These are phyloP conservation scores for Machimus atricapillus DNA, from an alignment of 2,888 invertebrate species.

Conservation along the genomic window DNA sequence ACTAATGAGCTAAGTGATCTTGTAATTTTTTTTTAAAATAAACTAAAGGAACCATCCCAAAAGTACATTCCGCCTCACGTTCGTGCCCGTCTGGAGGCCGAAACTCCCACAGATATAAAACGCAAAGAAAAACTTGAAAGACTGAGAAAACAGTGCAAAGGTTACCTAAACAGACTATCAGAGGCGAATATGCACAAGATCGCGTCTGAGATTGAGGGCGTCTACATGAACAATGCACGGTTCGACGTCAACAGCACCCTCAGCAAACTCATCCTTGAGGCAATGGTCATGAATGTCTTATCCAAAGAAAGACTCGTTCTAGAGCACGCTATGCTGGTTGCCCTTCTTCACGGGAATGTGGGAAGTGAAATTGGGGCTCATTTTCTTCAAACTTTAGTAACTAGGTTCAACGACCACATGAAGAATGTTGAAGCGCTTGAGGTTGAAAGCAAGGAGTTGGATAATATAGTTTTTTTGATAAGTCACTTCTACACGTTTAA, in stretches of 20 bases:
- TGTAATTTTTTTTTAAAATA: background rate
- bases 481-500: conserved; percentile 89
- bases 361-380: conserved; percentile 90
- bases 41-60: conserved; percentile 61
- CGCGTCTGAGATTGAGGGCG: conserved; percentile 75
- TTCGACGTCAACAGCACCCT: conserved; percentile 82
- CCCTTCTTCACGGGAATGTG: conserved; percentile 87
- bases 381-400: conserved; percentile 78
- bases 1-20: too few species aligned
- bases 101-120: conserved; percentile 51
- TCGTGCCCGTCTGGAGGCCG: conserved; percentile 65
- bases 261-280: conserved; percentile 73
- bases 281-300: conserved; percentile 68
- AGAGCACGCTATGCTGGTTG: conserved; percentile 84
- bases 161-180: conserved; percentile 82
- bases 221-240: conserved; percentile 82
- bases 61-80: conserved; percentile 87
- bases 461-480: conserved; percentile 80
- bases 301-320: conserved; percentile 79
- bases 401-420: conserved; percentile 70
- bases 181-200: conserved; percentile 90
- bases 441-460: conserved; percentile 78
- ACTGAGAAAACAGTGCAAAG: conserved; percentile 84
- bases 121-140: conserved; percentile 69
- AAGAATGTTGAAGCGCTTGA: conserved; percentile 61